phyloP scores from a whole-genome alignment of 2,888 invertebrate species.

The Adelognathus sp. region DNA sequence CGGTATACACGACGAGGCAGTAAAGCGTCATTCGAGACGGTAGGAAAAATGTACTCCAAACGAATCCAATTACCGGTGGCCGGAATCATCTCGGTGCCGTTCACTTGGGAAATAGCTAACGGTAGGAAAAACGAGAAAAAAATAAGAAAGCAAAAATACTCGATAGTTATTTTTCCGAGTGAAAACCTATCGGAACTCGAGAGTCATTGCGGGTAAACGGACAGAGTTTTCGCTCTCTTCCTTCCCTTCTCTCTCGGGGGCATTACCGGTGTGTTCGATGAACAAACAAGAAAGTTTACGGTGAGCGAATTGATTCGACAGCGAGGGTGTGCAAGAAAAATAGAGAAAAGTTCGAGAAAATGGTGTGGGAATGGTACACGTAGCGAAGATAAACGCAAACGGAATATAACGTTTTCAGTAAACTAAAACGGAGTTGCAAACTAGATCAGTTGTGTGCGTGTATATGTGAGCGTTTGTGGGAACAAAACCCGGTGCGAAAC shows the following conservation, averaged over 20 bases:
- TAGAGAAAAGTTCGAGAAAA: not conserved
- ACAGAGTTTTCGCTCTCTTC: not conserved
- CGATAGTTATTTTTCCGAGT: not conserved
- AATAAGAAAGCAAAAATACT: too few species aligned
- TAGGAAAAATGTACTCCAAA: constrained; percentile 9
- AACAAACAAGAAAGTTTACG: constrained; percentile 42
- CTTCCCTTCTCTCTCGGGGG: not conserved
- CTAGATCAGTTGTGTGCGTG: constrained; percentile 41
- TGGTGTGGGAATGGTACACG: not conserved
- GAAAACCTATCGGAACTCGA: constrained; percentile 43
- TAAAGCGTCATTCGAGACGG: not conserved
- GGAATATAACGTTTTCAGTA: constrained; percentile 34
- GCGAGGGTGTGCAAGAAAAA: constrained; percentile 20
- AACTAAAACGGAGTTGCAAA: constrained; percentile 57
- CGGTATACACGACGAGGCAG: not conserved
- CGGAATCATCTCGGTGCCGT: constrained; percentile 1
- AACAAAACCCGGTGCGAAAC: constrained; percentile 54
- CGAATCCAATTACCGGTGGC: constrained; percentile 45
- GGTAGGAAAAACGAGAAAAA: too few species aligned
- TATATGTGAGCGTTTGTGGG: constrained; percentile 43
- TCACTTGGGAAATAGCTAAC: not conserved
- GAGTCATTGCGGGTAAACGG: constrained; percentile 41
- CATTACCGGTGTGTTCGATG: constrained; percentile 18
- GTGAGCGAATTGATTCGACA: constrained; percentile 39
- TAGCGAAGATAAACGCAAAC: constrained; percentile 27